Base-by-base conservation (phyloP, 2,113 vertebrate species). In the Cyprinus carpio region DNA sequence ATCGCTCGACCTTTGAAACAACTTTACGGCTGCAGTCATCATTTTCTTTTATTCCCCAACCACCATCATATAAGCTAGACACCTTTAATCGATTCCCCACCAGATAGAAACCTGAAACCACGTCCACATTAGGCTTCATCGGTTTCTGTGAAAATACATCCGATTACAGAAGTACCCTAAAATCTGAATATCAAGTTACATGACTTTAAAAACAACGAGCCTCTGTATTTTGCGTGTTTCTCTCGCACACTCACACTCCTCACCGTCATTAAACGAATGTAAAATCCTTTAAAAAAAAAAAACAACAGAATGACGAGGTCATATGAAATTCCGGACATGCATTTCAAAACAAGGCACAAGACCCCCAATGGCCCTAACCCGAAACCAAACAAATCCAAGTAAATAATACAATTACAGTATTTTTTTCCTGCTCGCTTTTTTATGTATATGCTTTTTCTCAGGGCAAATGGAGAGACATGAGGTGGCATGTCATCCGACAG, bases 401-500 rank as follows among this genome's bases (percentile, higher is more conserved):
- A 3, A 3, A 54, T 20, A 43, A 85, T 84, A 80, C 23, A 85
- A 65, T 88, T 60, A 86, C 86, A 85, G 56, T 49, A 40, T 67
- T 81, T 80, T 43, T n/a, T n/a, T 43, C 16, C 72, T 34, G 43
- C 46, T 56, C 12, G 0, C 4, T 72, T 60, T n/a, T 43, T 54
- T 29, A 15, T 13, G 23, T 25, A 1, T 65, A 54, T 76, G 54
- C 49, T 27, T 54, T 75, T 46, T 27, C 31, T 54, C 72, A 72
- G 72, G 75, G 82, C 58, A 54, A 67, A 89, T 91, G 93, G 94
- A 92, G 93, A 94, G 93, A 94, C 93, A 85, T 86, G 56, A 90
- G 90, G 84, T 87, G 91, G 88, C 90, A n/a, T 77, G 89, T 88
- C 88, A 87, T 29, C n/a, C 15, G 20, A 75, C 83, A 75, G 81